phyloP scores from a whole-genome alignment of 2,113 vertebrate genomes.

The Cynopterus brachyotis region DNA sequence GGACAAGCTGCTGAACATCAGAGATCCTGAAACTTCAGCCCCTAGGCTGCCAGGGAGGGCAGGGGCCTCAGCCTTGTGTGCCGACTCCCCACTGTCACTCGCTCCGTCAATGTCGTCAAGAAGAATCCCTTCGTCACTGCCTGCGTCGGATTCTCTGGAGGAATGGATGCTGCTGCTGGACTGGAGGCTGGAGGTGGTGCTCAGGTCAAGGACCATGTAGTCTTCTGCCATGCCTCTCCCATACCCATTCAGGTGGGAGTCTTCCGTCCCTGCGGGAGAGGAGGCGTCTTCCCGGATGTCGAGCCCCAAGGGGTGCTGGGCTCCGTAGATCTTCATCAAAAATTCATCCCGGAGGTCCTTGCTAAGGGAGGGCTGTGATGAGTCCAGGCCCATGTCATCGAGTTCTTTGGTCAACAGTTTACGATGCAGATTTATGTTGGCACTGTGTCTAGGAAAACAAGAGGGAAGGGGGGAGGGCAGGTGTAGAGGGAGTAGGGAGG shows the following conservation, averaged over 20 bases:
- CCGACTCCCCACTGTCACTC: slow-evolving; percentile 93
- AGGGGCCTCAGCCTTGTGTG: slow-evolving; percentile 84
- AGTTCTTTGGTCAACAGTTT: slow-evolving; percentile 99
- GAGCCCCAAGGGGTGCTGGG: slow-evolving; percentile 91
- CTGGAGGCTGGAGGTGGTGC: slow-evolving; percentile 96
- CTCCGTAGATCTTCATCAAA: slow-evolving; percentile 96
- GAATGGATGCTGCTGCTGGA: slow-evolving; percentile 98
- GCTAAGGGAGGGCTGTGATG: slow-evolving; percentile 94
- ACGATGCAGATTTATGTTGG: slow-evolving; percentile 99
- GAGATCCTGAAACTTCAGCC: slow-evolving; percentile 84
- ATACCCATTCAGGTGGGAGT: slow-evolving; percentile 93
- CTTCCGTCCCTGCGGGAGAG: slow-evolving; percentile 91
- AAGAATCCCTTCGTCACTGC: slow-evolving; percentile 97
- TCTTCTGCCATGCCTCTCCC: slow-evolving; percentile 91
- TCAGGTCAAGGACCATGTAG: slow-evolving; percentile 98
- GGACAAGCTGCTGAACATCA: slow-evolving; percentile 89
- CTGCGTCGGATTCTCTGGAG: slow-evolving; percentile 95
- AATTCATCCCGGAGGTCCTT: slow-evolving; percentile 97
- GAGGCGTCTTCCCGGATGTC: slow-evolving; percentile 90
- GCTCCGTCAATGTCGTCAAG: slow-evolving; percentile 95
- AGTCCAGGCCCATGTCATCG: slow-evolving; percentile 99
- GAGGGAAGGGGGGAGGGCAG: slow-evolving; percentile 73
- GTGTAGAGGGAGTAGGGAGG: slow-evolving; percentile 57
- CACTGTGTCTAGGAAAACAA: slow-evolving; percentile 95
- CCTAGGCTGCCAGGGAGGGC: slow-evolving; percentile 83